phyloP scores from a whole-genome alignment of 1,140 invertebrate species.

The Chionoecetes opilio region DNA sequence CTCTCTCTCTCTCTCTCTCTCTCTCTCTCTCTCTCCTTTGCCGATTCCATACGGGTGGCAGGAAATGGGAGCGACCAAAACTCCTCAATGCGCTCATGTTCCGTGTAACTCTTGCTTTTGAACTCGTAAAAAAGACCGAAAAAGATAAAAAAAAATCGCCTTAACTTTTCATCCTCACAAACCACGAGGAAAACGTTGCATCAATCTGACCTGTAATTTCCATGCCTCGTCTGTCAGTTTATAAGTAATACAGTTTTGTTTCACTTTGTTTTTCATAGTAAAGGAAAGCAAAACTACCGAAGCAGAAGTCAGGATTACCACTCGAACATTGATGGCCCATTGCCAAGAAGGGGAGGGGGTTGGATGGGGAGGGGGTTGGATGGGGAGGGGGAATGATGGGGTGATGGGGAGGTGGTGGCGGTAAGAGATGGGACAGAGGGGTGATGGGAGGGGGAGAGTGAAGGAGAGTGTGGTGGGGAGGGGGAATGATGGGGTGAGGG shows the following conservation, averaged over 20 bases:
- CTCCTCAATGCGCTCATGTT: not conserved
- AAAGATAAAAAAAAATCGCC: not conserved
- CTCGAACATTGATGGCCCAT: not conserved
- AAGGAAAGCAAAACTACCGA: not conserved
- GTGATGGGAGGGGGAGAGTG: not conserved
- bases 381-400: not conserved
- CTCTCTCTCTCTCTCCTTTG: not conserved
- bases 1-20: slow-evolving; percentile 8
- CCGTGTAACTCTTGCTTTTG: too few relatives aligned
- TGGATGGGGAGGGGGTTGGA: too few relatives aligned
- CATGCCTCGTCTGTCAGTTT: not conserved
- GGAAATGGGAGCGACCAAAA: not conserved
- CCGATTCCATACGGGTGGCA: not conserved
- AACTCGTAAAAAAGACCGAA: too few relatives aligned
- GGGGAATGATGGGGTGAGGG: not conserved
- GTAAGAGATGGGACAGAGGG: too few relatives aligned
- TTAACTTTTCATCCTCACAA: not conserved
- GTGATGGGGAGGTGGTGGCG: not conserved
- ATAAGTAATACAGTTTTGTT: not conserved
- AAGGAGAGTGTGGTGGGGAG: not conserved
- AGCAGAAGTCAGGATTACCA: not conserved
- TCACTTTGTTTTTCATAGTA: not conserved
- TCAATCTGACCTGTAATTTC: not conserved
- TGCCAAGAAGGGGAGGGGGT: not conserved
- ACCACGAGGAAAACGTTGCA: not conserved